Evolutionary conservation across 2,797 vertebrate genomes (phyloP).

Genomic region (Labeo calbasu): DNA sequence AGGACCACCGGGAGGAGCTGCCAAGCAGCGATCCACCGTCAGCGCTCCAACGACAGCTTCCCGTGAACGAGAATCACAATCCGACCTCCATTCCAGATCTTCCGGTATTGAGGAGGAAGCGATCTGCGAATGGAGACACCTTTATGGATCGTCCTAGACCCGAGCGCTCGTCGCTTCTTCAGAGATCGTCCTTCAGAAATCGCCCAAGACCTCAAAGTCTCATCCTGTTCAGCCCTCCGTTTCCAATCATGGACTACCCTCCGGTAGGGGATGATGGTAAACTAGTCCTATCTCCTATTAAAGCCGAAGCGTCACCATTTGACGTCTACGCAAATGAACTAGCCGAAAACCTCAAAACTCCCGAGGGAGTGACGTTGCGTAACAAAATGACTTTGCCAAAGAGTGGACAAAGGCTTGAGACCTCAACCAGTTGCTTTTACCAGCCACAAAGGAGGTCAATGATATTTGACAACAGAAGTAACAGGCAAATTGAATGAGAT

Average conservation of each 20-base stretch:
- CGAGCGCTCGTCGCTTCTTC: constrained; percentile 81
- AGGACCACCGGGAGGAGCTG: constrained; percentile 80
- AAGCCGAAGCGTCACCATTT: constrained; percentile 79
- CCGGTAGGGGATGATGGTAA: constrained; percentile 84
- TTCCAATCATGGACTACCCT: constrained; percentile 95
- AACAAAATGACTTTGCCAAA: constrained; percentile 99
- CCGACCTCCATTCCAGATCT: constrained; percentile 73
- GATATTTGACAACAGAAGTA: constrained; percentile 94
- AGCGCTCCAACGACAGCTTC: constrained; percentile 69
- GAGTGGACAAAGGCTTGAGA: constrained; percentile 97
- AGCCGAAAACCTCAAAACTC: constrained; percentile 78
- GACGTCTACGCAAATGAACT: constrained; percentile 81
- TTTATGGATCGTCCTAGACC: constrained; percentile 87
- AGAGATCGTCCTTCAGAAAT: constrained; percentile 91
- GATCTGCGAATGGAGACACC: constrained; percentile 84
- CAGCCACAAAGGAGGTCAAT: constrained; percentile 97
- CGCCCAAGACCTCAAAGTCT: constrained; percentile 96
- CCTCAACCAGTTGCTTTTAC: constrained; percentile 98
- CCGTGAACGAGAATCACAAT: constrained; percentile 69
- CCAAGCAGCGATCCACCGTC: constrained; percentile 79
- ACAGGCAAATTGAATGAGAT: constrained; percentile 90
- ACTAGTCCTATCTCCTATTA: constrained; percentile 86
- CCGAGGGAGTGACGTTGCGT: constrained; percentile 85
- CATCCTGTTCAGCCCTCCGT: constrained; percentile 95
- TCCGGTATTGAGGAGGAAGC: constrained; percentile 84